Evolutionary conservation across 2,888 invertebrate species (phyloP), one percentile per base, ranked within the genome.

Genomic region (Dyspetes luteomarginatus): DNA sequence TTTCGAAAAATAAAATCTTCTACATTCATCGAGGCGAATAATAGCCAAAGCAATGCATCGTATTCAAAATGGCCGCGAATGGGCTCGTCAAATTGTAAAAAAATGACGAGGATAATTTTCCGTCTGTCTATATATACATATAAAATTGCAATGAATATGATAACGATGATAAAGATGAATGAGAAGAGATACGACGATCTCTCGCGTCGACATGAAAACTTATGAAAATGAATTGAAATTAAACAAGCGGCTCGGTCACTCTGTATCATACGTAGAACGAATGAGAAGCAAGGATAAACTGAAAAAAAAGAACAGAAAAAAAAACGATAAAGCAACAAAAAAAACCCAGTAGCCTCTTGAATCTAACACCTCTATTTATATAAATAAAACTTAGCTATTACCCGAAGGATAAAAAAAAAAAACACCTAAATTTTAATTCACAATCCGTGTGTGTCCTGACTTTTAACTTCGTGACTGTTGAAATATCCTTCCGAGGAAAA

Each of bases 291-390:
- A 73, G 48, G 43, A 75, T 28, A 65, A 67, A 67, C 7, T 5
- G 45, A 69, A 36, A 7, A 45, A 68, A 36, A 76, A 26, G 43
- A 30, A 55, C n/a, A 64, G 28, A 48, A 28, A 68, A 67, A 36
- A 24, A 60, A 72, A 75, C 55, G 28, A 62, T 28, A 83, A 83
- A 85, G 56, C 78, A 79, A 81, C 52, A 78, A 84, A 72, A 79
- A 78, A 75, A 86, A 85, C 85, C 87, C 85, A 86, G 82, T 87
- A 87, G 87, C 87, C 87, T 90, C 88, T 88, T 88, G 86, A 90
- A 88, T 88, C 87, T 89, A 91, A 89, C 89, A 89, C 84, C 88
- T 90, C 82, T 90, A 91, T 91, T 91, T 91, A 90, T 91, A 91
- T 89, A 87, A 87, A 86, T 82, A 75, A 83, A 86, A 88, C 88